Evolutionary conservation across 2,888 invertebrate genomes (phyloP), one percentile per base, ranked within the genome.

Genomic region (Xestoiulus laeticollis): DNA sequence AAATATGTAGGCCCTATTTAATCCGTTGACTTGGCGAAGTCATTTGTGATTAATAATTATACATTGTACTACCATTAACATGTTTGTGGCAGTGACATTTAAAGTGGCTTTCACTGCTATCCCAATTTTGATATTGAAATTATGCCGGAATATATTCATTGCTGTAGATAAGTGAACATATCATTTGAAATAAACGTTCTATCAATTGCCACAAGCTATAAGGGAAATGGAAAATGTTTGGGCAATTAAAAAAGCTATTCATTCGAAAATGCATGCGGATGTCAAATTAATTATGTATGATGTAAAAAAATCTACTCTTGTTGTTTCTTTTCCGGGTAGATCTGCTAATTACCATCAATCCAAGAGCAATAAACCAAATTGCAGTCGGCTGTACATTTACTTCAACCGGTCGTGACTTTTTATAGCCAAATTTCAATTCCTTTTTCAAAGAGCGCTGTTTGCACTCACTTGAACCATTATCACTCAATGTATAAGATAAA

Each of bases 271-370:
- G 68, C 68, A 68, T 26, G n/a, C 68, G 68, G 68, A 68, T 68
- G 68, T 68, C 68, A 68, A 68, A 68, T 68, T 68, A 68, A 68
- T 68, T 68, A 68, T 68, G 68, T 68, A 68, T 68, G 26, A n/a
- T 26, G n/a, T 22, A 68, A 68, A 68, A 68, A 48, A 48, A 48
- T 3, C 12, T 16, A 68, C 68, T 68, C 10, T 22, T 68, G 68
- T 68, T 68, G 68, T 22, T 68, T 68, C 68, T 68, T 68, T 68
- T 68, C 68, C 68, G 68, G 68, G 68, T 68, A 68, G 68, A 26
- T 68, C 26, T 26, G 22, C 22, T 68, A 68, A 68, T 68, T 68
- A 68, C 68, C 68, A 68, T 68, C 68, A 26, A 68, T 68, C 68
- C n/a, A 68, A 26, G 68, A 68, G 68, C 68, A 68, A 68, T 68